A percentile compares a stretch with the other conserved stretches of the same genome.
These are phyloP conservation scores for Nyctereutes procyonoides DNA, from an alignment of 2,113 vertebrate species.

Conservation along the genomic window DNA sequence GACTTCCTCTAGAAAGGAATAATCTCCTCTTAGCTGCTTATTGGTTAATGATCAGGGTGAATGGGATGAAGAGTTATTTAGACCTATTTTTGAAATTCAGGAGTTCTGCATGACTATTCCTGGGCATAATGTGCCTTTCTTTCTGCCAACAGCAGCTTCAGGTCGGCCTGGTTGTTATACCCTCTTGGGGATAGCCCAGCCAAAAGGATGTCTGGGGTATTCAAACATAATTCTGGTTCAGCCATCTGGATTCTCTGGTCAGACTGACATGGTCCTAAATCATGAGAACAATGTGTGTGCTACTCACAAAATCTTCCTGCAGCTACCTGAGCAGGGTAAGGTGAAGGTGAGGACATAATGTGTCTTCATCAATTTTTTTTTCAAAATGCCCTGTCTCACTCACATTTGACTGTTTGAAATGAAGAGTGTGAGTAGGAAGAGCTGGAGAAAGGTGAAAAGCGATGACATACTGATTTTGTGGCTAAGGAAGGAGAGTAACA, in stretches of 20 bases:
- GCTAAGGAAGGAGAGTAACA: background rate
- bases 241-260: background rate
- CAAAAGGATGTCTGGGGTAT: background rate
- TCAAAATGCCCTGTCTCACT: background rate
- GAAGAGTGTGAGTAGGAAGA: background rate
- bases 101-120: background rate
- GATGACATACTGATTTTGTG: background rate
- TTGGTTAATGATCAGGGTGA: background rate
- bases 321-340: background rate
- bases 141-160: background rate
- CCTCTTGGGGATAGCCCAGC: background rate
- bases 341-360: background rate
- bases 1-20: background rate
- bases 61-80: background rate
- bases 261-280: background rate
- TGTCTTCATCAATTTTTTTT: background rate
- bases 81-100: background rate
- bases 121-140: background rate
- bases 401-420: background rate
- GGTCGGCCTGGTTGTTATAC: background rate
- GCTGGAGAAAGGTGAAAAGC: background rate
- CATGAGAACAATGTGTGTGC: background rate
- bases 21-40: background rate
- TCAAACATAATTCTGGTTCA: background rate
- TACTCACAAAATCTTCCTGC: background rate